Conservation (phyloP, 2,797 vertebrate species). For the Enoplosus armatus region DNA sequence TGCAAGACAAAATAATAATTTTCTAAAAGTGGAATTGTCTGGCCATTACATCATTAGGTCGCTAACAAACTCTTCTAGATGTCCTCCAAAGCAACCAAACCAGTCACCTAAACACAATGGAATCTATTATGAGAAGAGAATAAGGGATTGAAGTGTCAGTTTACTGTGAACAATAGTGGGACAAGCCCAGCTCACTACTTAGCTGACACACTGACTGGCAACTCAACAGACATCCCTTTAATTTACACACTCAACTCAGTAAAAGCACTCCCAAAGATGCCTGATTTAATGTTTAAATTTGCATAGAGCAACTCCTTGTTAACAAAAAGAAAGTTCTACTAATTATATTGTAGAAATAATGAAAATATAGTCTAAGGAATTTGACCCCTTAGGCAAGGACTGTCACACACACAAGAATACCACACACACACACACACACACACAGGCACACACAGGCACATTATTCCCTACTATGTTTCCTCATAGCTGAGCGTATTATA, state of each 20-base stretch:
- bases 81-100: background rate
- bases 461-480: conserved; percentile 5
- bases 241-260: background rate
- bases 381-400: background rate
- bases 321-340: background rate
- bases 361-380: background rate
- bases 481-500: conserved; percentile 31
- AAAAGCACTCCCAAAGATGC: background rate
- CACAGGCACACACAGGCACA: background rate
- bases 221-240: background rate
- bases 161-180: conserved; percentile 44
- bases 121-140: conserved; percentile 19
- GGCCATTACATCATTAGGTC: background rate
- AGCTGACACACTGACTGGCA: background rate
- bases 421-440: background rate
- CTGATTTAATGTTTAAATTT: background rate
- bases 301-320: background rate
- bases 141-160: conserved; percentile 31
- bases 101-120: conserved; percentile 36
- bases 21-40: background rate
- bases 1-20: background rate
- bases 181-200: background rate
- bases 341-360: background rate
- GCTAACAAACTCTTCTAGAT: background rate
- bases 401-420: background rate